Evolutionary conservation across 2,797 vertebrate genomes (phyloP).

Genomic region (Sardinella longiceps): DNA sequence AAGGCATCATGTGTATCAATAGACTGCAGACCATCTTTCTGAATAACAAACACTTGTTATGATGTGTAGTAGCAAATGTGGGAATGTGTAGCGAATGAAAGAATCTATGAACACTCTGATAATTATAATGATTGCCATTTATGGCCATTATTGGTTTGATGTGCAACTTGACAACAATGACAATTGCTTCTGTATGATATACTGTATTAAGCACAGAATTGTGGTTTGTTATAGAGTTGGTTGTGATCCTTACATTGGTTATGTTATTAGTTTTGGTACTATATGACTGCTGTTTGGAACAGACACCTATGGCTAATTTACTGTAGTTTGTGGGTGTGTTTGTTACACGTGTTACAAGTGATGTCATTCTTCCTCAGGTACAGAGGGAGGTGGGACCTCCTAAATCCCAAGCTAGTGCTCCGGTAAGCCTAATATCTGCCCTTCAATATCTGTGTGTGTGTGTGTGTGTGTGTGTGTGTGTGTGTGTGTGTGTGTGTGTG

Average conservation of each 20-base stretch:
- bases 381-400: slow-evolving; percentile 66
- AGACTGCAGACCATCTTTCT: no score
- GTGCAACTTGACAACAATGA: not conserved
- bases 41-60: no score
- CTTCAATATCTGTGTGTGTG: not conserved
- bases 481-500: slow-evolving; percentile 35
- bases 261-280: not conserved
- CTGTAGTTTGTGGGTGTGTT: no score
- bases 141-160: not conserved
- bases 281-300: not conserved
- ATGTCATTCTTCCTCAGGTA: slow-evolving; percentile 65
- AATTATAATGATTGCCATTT: not conserved
- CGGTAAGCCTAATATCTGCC: slow-evolving; percentile 53
- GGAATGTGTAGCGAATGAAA: no score
- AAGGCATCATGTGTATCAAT: no score
- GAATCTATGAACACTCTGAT: no score
- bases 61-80: no score
- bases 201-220: not conserved
- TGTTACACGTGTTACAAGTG: not conserved
- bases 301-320: not conserved
- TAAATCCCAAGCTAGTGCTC: slow-evolving; percentile 53
- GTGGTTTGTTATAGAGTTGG: not conserved
- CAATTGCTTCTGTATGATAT: not conserved
- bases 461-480: not conserved
- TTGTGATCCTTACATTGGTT: not conserved